Conservation (phyloP, 2,888 invertebrate species). For the Trypoxylon attenuatum region DNA sequence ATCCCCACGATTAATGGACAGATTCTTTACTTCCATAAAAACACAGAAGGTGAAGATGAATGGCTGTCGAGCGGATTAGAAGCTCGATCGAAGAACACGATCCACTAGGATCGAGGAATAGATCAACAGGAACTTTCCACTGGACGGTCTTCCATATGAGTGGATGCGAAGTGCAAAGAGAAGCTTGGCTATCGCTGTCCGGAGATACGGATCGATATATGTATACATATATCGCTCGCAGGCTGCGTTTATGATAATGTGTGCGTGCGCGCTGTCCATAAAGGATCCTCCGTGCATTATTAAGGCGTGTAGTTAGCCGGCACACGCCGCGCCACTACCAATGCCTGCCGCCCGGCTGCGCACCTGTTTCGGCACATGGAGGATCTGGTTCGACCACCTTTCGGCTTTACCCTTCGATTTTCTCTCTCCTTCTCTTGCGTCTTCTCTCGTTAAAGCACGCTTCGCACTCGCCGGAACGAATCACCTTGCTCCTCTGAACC, state of each 20-base stretch:
- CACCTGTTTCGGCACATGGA: conserved; percentile 54
- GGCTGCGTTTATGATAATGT: conserved; percentile 54
- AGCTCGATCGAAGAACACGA: no score
- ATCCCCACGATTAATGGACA: no score
- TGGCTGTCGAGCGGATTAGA: no score
- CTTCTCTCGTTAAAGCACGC: not conserved
- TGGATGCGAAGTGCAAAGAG: not conserved
- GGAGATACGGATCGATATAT: conserved; percentile 17
- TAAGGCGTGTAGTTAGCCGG: conserved; percentile 54
- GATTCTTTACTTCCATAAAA: no score
- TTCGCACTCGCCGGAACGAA: no score
- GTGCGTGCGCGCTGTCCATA: conserved; percentile 47
- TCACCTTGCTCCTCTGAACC: no score
- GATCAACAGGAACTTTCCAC: no score
- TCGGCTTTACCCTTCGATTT: conserved; percentile 30
- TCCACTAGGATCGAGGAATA: no score
- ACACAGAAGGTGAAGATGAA: no score
- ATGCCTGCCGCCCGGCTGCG: conserved; percentile 9
- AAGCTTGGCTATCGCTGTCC: not conserved
- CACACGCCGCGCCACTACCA: conserved; percentile 54
- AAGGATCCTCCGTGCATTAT: conserved; percentile 48
- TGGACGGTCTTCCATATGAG: no score
- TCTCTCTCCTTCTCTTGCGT: not conserved
- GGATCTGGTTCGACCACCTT: conserved; percentile 58
- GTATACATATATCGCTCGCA: conserved; percentile 4